Evolutionary conservation across 2,888 invertebrate species (phyloP).

Genomic region (Leptinotarsa rubiginosa): DNA sequence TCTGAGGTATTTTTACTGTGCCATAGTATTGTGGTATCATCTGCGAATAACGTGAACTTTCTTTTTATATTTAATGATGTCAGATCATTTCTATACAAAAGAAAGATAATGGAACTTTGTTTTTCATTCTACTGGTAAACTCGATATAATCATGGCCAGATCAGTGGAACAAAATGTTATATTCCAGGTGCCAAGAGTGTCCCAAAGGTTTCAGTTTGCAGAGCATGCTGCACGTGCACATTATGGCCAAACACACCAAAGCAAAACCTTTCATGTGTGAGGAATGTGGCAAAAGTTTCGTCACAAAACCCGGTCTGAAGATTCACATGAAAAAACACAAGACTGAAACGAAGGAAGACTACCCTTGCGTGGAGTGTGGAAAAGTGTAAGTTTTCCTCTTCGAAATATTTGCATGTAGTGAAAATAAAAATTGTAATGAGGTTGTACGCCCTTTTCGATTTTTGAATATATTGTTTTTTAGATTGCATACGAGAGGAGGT

Average conservation of each 20-base stretch:
- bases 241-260: conserved; percentile 67
- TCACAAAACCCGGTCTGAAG: conserved; percentile 66
- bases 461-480: conserved; percentile 44
- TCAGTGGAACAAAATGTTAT: neutral
- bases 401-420: neutral
- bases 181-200: conserved; percentile 69
- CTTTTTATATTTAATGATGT: neutral
- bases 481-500: conserved; percentile 65
- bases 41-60: neutral
- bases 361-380: conserved; percentile 65
- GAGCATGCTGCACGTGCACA: conserved; percentile 70
- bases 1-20: no score
- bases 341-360: conserved; percentile 62
- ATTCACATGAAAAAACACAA: conserved; percentile 68
- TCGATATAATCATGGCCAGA: no score
- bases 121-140: no score
- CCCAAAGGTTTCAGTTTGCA: conserved; percentile 69
- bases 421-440: neutral
- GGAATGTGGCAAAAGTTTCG: conserved; percentile 66
- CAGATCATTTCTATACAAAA: no score
- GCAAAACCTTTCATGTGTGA: conserved; percentile 66
- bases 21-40: no score
- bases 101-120: no score
- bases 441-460: neutral
- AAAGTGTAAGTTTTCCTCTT: conserved; percentile 61